A percentile compares a stretch with the other conserved stretches of the same genome.
These are phyloP conservation scores for Syrmaticus mikado DNA, from an alignment of 2,113 vertebrate genomes.

Conservation along the genomic window DNA sequence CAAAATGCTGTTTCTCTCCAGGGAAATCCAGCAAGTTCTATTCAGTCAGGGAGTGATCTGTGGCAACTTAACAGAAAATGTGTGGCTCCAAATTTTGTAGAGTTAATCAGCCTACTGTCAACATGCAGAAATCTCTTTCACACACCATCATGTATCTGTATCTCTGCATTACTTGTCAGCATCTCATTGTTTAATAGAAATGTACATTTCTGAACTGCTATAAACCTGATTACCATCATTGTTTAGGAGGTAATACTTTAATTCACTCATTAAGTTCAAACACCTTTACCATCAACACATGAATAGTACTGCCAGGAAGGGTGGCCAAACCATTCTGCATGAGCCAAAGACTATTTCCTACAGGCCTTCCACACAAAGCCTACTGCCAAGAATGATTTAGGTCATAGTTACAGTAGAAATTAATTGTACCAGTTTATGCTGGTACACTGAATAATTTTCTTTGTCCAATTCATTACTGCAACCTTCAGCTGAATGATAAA, in stretches of 20 bases:
- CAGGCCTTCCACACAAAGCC: not conserved
- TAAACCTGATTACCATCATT: not conserved
- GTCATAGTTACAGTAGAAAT: not conserved
- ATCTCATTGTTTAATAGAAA: not conserved
- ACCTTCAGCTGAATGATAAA: not conserved
- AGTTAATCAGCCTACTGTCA: not conserved
- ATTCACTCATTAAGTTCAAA: not conserved
- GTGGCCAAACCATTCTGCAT: not conserved
- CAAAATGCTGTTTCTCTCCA: not conserved
- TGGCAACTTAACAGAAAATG: not conserved
- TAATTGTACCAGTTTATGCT: not conserved
- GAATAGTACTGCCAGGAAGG: not conserved
- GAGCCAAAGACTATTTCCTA: conserved; percentile 13
- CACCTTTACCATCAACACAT: not conserved
- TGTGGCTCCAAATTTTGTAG: not conserved
- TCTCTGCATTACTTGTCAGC: not conserved
- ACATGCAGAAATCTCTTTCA: not conserved
- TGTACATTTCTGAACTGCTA: not conserved
- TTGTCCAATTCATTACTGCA: not conserved
- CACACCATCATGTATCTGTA: not conserved
- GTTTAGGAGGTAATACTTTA: not conserved
- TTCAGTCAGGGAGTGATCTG: not conserved
- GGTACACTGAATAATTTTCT: not conserved
- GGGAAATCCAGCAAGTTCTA: not conserved
- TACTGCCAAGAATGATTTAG: not conserved